Evolutionary conservation across 2,888 invertebrate genomes (phyloP), one percentile per base, ranked within the genome.

Genomic region (Acanthosepion esculentum): DNA sequence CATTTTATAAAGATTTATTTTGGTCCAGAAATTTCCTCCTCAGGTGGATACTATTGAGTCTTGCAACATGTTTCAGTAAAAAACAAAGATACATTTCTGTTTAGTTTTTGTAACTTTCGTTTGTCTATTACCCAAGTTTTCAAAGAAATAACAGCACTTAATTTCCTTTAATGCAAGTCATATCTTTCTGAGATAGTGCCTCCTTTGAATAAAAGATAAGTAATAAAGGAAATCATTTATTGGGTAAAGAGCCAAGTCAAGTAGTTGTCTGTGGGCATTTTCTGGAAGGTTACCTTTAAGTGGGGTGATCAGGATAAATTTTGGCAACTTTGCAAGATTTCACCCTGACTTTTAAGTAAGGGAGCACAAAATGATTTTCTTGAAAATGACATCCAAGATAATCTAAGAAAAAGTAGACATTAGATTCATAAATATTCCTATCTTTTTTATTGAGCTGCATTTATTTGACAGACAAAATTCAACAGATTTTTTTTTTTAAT

Each of bases 231-330:
- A 78, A 78, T n/a, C 18, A 78, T 78, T n/a, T 78, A 33, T n/a
- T n/a, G 78, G 78, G 78, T 78, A 10, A 78, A n/a, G 78, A 78
- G 33, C 15, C 78, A 78, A 78, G 78, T 78, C 78, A 78, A 78
- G 78, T 78, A 78, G 78, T 33, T 33, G 78, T n/a, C n/a, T 78
- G 78, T 78, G 78, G 78, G n/a, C 78, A 78, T 78, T 78, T 78
- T n/a, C 78, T 78, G 78, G 78, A 78, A 78, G 78, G 78, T 78
- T 78, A 78, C n/a, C 33, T n/a, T 78, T 33, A 78, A 78, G 78
- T 78, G 78, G n/a, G 33, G n/a, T 10, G 78, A 78, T 78, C 33
- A 15, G 78, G 12, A 78, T n/a, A 78, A n/a, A 78, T n/a, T 78
- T 78, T 78, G 78, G 78, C 78, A 78, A n/a, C n/a, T 78, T 78